Conservation (phyloP, 2,888 invertebrate species). For the Neria commutata region DNA sequence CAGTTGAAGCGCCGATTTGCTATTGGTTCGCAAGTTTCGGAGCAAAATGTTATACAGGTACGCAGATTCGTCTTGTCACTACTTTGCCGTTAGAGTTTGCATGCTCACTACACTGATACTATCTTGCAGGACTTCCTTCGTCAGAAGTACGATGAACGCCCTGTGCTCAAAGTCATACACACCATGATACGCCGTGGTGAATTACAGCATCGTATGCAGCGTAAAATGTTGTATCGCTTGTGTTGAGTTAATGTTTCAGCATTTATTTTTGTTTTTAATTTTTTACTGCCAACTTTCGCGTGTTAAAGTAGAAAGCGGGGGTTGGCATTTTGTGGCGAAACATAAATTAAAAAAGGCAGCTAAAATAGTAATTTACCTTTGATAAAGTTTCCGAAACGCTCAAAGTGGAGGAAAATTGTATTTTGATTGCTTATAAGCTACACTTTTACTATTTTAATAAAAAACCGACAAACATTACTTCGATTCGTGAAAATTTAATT, state of each 20-base stretch:
- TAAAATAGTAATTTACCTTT: no score
- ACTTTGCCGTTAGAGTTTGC: neutral
- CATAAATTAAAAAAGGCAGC: no score
- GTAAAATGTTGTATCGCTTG: slow-evolving; percentile 94
- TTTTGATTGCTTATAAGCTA: no score
- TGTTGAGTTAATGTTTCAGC: slow-evolving; percentile 67
- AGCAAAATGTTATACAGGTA: slow-evolving; percentile 85
- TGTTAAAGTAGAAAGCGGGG: no score
- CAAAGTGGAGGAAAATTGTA: no score
- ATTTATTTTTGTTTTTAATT: neutral
- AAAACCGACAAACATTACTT: no score
- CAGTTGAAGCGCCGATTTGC: slow-evolving; percentile 93
- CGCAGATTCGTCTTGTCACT: neutral
- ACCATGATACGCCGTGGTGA: slow-evolving; percentile 96
- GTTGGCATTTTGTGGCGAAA: no score
- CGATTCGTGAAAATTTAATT: no score
- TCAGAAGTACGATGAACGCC: slow-evolving; percentile 86
- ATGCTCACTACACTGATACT: slow-evolving; percentile 10
- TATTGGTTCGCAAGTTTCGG: slow-evolving; percentile 95
- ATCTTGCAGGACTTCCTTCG: slow-evolving; percentile 77
- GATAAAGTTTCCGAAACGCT: no score
- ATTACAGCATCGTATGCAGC: slow-evolving; percentile 92
- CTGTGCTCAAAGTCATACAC: slow-evolving; percentile 88
- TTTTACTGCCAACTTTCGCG: no score
- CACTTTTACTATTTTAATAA: no score